Base-by-base conservation (phyloP, 2,888 invertebrate species). In the Dryomyza anilis region DNA sequence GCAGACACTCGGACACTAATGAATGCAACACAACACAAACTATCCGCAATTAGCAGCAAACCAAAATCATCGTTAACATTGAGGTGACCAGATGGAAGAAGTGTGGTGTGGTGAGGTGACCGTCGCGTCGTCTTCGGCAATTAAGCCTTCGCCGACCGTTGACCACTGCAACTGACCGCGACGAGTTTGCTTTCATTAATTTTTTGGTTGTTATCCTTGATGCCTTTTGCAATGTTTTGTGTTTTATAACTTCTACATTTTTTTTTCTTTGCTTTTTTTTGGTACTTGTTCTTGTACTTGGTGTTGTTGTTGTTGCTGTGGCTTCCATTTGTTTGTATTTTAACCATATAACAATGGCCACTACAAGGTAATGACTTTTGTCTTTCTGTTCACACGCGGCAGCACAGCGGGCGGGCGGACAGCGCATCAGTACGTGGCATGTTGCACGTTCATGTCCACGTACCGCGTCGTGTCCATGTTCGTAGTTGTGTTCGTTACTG, bases 151-250 rank as follows among this genome's bases (percentile, higher is more conserved):
- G n/a, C 73, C 72, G 75, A 73, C 72, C 76, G 75, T 77, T 78
- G 75, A 75, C 76, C 75, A 76, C 61, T 39, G 63, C 74, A 73
- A 75, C 75, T 77, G 75, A 75, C 77, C 78, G 73, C 74, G 75
- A 76, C 78, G 77, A 73, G 76, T 76, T 76, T 78, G 76, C 78
- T 78, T 78, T 76, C 77, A 78, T 77, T 78, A 76, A 50, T 76
- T 78, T 78, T 77, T 76, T 73, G 77, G 76, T 76, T 77, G 76
- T 76, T 77, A 76, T 75, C 77, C 75, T 76, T 73, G 73, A 71
- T 72, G 76, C 75, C 72, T 74, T 76, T 76, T 73, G 72, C n/a
- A n/a, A n/a, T n/a, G n/a, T 74, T 75, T 72, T 72, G 72, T 75
- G 75, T 73, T 72, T 25, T 25, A 50, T 50, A 14, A n/a, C 39